Conservation (phyloP, 2,113 vertebrate species). For the Neotoma lepida region DNA sequence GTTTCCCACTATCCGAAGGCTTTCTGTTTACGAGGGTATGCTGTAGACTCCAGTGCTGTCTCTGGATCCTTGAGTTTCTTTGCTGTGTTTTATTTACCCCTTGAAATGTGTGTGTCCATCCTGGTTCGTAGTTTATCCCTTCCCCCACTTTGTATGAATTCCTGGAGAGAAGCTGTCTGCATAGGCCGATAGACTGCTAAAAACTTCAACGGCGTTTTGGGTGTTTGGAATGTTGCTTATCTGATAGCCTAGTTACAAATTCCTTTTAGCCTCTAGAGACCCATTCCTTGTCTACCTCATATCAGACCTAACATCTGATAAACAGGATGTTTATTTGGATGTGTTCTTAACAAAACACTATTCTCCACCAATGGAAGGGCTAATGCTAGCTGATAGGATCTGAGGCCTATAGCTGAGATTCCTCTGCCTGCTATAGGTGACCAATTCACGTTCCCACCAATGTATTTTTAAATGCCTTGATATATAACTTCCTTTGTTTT, state of each 20-base stretch:
- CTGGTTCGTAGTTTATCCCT: not conserved
- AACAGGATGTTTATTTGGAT: not conserved
- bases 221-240: not conserved
- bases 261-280: not conserved
- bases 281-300: not conserved
- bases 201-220: not conserved
- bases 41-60: not conserved
- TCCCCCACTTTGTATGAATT: not conserved
- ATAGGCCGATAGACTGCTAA: not conserved
- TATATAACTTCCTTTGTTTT: not conserved
- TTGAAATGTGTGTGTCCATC: not conserved
- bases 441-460: not conserved
- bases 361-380: not conserved
- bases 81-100: not conserved
- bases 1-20: not conserved
- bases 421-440: not conserved
- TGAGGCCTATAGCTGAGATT: not conserved
- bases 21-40: not conserved
- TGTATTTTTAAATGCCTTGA: not conserved
- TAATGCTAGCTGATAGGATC: not conserved
- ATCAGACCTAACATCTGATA: not conserved
- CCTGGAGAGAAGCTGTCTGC: not conserved
- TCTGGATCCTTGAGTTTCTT: not conserved
- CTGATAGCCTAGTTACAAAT: not conserved
- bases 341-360: not conserved